Base-by-base conservation (phyloP, 2,797 vertebrate genomes). In the Sebastes hopkinsi region DNA sequence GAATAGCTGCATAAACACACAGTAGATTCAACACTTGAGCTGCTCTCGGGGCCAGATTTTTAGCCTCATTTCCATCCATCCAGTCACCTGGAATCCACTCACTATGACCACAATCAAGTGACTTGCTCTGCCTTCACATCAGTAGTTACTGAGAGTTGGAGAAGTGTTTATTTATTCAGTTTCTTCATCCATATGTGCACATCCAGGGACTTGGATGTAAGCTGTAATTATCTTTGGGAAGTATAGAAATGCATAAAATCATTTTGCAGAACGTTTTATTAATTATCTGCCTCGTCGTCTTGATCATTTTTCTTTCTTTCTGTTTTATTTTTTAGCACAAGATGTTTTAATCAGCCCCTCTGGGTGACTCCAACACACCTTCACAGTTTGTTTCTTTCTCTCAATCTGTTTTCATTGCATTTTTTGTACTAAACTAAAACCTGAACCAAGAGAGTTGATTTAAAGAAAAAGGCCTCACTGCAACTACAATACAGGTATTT, bases 21-120 rank as follows among this genome's bases (percentile, higher is more conserved):
- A 25, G 36, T 13, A 56, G 14, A 60, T 29, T 18, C 65, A 73
- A 20, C 36, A 71, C 50, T 20, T 12, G 18, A 65, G 50, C n/a
- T 18, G 54, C 34, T 72, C 18, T 58, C 16, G 25, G n/a, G 25
- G 56, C 55, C 75, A 67, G 30, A 50, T 10, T 32, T 74, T 32
- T 10, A 68, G 20, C 42, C 67, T 83, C 52, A 25, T 75, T 86
- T 77, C 55, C 32, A 75, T 72, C 80, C 50, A 72, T 29, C 27
- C 59, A 65, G 64, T 46, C 11, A 54, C 34, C 60, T 56, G 38
- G 52, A 52, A 18, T 36, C 11, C 58, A 5, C 34, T 66, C 50
- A 23, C 13, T 50, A 61, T 54, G 36, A 22, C 29, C 14, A 36
- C 65, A 58, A 22, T 55, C 25, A 11, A 22, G 7, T 32, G 27